Evolutionary conservation across 1,140 invertebrate species (phyloP), one percentile per base, ranked within the genome.

Genomic region (Diabrotica virgifera): DNA sequence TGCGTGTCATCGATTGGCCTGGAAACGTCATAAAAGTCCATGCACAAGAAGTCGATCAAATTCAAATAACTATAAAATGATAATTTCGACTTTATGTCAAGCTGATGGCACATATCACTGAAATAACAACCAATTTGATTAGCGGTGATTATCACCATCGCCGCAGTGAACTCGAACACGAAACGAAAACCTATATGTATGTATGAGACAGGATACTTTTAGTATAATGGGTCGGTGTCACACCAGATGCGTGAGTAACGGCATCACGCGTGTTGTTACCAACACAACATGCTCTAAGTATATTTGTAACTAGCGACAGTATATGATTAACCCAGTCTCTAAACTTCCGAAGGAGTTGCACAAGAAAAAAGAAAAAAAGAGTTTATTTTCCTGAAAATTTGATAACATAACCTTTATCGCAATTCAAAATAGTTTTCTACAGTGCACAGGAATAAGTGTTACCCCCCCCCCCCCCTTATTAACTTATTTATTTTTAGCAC

Each of bases 211-310:
- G 10, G n/a, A 50, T 7, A 60, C 38, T 36, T 60, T 60, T 24
- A 51, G 13, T 40, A 36, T 60, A 60, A 60, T 60, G 40, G 14
- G 37, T 50, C 50, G n/a, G 13, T 60, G 50, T 24, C 59, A 52
- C 40, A 24, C 40, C 35, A 58, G 37, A 58, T 60, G 59, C 59
- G 59, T 60, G 59, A 51, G 59, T 60, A 60, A 60, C 46, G 38
- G 8, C 9, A 58, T 24, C n/a, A 60, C 40, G 59, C 59, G 40
- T 60, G 59, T 52, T 50, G 35, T 10, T n/a, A 12, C 24, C 35
- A 57, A 36, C 10, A 57, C n/a, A 46, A 46, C n/a, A 46, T 46
- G 40, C 40, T 46, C 40, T 46, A 6, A 8, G 40, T 46, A 46
- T 46, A 46, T 46, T 46, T 46, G n/a, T 46, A 46, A 46, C 40